Evolutionary conservation across 2,113 vertebrate genomes (phyloP), one percentile per base, ranked within the genome.

Genomic region (Tympanuchus pallidicinctus): DNA sequence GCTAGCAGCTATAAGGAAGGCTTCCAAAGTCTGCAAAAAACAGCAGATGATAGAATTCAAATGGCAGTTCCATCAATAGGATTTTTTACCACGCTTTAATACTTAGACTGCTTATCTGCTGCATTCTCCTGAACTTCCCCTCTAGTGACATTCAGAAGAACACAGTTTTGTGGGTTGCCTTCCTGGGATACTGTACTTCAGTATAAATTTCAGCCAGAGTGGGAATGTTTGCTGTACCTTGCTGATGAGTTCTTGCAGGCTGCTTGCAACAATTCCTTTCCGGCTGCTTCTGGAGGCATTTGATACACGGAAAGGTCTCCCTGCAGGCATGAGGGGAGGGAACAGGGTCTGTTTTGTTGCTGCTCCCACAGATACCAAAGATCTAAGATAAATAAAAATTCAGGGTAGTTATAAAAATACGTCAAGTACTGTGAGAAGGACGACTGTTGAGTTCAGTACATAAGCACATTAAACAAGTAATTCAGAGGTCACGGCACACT

Each of bases 271-370:
- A 88, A 99, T 96, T 34, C 97, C 98, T 28, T 98, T 97, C 7
- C 98, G 90, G 65, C 94, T 97, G 97, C 97, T 98, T 10, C 98
- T 85, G 91, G 98, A 97, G 32, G 96, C 96, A 42, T 97, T 98
- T 13, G 98, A 99, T 38, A 99, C 98, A 14, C 96, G 97, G 83
- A 98, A 98, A 5, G 98, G 96, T 45, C 98, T 96, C 16, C 97
- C 90, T n/a, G 96, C 90, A 72, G 97, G 94, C 78, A 94, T 91
- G 73, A 98, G 94, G 45, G 98, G 94, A 30, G 97, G 97, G 60
- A 98, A 97, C 32, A 98, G 95, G 72, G 98, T 96, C 73, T 96
- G 97, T 86, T 92, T 98, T 12, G 98, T 98, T 79, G 98, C 95
- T 38, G 97, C 97, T 52, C 98, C 98, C 83, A 97, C 11, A 72